Evolutionary conservation across 2,797 vertebrate genomes (phyloP).

Genomic region (Nyctalus aviator): DNA sequence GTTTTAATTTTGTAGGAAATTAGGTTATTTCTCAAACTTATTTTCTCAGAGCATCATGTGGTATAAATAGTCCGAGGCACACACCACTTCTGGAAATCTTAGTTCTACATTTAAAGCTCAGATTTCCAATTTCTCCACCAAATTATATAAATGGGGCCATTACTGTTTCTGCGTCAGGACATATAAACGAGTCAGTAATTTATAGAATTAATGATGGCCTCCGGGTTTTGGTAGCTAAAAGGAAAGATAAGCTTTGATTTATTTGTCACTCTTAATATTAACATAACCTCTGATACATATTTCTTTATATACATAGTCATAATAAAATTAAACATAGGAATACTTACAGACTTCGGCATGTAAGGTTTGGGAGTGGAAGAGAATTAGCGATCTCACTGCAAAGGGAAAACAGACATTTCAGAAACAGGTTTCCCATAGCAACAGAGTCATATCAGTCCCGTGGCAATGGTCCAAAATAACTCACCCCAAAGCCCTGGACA

Average conservation of each 20-base stretch:
- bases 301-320: neutral
- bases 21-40: slow-evolving; percentile 18
- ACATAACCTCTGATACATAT: neutral
- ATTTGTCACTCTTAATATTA: slow-evolving; percentile 11
- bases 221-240: neutral
- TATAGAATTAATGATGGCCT: slow-evolving; percentile 5
- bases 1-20: neutral
- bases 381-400: neutral
- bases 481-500: slow-evolving; percentile 47
- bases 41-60: neutral
- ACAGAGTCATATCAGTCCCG: slow-evolving; percentile 10
- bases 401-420: slow-evolving; percentile 34
- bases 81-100: neutral
- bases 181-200: slow-evolving; percentile 5
- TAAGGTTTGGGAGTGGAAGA: neutral
- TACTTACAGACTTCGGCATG: neutral
- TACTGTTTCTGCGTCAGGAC: neutral
- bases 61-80: neutral
- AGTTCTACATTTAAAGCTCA: neutral
- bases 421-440: slow-evolving; percentile 42
- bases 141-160: neutral
- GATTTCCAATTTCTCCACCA: slow-evolving; percentile 2
- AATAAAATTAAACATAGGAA: slow-evolving; percentile 24
- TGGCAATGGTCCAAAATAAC: slow-evolving; percentile 50
- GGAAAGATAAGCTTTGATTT: neutral